A percentile compares a stretch with the other conserved stretches of the same genome.
phyloP scores from a whole-genome alignment of 2,888 invertebrate species.

The Drosophila hamatofila region DNA sequence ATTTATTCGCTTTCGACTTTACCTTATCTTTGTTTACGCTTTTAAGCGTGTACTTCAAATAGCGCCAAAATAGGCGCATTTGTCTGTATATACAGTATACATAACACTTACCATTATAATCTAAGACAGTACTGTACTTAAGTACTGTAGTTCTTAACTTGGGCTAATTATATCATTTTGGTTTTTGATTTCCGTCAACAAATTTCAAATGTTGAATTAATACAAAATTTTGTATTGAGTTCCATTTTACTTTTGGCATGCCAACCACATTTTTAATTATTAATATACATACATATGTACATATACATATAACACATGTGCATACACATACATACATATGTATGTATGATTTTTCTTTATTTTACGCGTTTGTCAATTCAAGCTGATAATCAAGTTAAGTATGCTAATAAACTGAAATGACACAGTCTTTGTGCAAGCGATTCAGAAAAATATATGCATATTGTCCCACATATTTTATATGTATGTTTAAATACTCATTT shows the following conservation, averaged over 20 bases:
- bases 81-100: not conserved
- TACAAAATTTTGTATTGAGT: not conserved
- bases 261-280: too few species aligned
- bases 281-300: not conserved
- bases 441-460: slow-evolving; percentile 4
- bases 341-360: slow-evolving; percentile 11
- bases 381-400: slow-evolving; percentile 58
- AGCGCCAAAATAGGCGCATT: not conserved
- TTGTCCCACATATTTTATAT: not conserved
- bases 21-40: not conserved
- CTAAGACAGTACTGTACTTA: not conserved
- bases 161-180: not conserved
- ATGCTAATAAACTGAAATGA: slow-evolving; percentile 76
- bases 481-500: not conserved
- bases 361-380: slow-evolving; percentile 2
- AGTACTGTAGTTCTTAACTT: not conserved
- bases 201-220: not conserved
- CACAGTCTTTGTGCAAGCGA: slow-evolving; percentile 60
- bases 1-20: not conserved
- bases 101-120: not conserved
- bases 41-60: not conserved
- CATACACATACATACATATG: not conserved
- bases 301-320: too few species aligned
- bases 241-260: not conserved
- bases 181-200: not conserved